A percentile compares a stretch with the other conserved stretches of the same genome.
Conservation (phyloP, 2,888 invertebrate genomes). For the Lithosia quadra region DNA sequence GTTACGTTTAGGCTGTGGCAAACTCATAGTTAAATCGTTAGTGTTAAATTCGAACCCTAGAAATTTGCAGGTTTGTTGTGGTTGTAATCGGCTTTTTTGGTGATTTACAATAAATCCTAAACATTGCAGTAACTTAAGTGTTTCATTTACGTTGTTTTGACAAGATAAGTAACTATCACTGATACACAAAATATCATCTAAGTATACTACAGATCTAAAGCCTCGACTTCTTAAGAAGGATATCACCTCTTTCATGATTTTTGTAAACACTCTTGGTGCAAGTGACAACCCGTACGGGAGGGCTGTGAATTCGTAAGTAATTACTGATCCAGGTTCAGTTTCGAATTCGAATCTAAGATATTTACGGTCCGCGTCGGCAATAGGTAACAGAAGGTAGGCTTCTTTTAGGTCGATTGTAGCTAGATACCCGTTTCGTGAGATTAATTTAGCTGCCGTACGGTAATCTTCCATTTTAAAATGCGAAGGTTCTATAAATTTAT, state of each 20-base stretch:
- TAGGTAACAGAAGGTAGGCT: no score
- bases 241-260: slow-evolving; percentile 34
- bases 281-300: slow-evolving; percentile 33
- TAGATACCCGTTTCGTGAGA: slow-evolving; percentile 29
- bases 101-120: slow-evolving; percentile 17
- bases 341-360: slow-evolving; percentile 22
- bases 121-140: slow-evolving; percentile 8
- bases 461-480: slow-evolving; percentile 52
- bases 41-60: slow-evolving; percentile 31
- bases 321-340: not conserved
- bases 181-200: slow-evolving; percentile 33
- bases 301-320: slow-evolving; percentile 32
- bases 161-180: slow-evolving; percentile 23
- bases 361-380: slow-evolving; percentile 29
- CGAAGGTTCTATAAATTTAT: slow-evolving; percentile 33
- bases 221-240: slow-evolving; percentile 25
- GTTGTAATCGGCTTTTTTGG: slow-evolving; percentile 17
- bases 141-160: slow-evolving; percentile 13
- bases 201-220: slow-evolving; percentile 29
- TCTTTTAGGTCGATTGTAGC: no score
- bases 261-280: slow-evolving; percentile 37
- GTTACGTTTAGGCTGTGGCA: slow-evolving; percentile 6
- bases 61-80: slow-evolving; percentile 16
- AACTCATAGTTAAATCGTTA: not conserved
- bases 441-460: slow-evolving; percentile 37